Conservation (phyloP, 2,888 invertebrate genomes). For the Metacarcinus magister region DNA sequence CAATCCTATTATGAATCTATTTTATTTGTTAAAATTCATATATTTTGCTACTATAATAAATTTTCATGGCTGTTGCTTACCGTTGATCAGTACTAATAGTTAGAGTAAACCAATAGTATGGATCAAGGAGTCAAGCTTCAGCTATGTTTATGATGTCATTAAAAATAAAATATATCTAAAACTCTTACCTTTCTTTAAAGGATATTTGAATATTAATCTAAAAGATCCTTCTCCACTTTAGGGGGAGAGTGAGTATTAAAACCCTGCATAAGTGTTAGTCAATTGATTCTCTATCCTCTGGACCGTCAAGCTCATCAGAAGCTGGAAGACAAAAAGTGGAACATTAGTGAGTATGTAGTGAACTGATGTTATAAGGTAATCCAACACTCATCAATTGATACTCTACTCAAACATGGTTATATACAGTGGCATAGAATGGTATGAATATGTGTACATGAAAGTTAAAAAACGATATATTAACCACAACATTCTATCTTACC, state of each 20-base stretch:
- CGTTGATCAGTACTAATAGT: not conserved
- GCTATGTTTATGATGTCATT: not conserved
- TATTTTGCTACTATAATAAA: not conserved
- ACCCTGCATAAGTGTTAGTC: slow-evolving; percentile 41
- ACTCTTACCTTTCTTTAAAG: not conserved
- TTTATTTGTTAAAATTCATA: not conserved
- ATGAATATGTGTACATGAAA: not conserved
- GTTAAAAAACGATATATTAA: not conserved
- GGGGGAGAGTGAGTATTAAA: slow-evolving; percentile 8
- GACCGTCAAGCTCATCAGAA: slow-evolving; percentile 73
- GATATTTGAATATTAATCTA: not conserved
- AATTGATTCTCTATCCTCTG: slow-evolving; percentile 73
- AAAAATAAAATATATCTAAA: not conserved
- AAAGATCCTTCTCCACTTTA: not conserved
- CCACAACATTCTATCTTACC: slow-evolving; percentile 54
- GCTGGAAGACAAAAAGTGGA: slow-evolving; percentile 61
- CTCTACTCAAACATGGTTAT: not conserved
- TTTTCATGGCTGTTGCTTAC: not conserved
- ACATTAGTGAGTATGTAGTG: not conserved
- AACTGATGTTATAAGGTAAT: not conserved
- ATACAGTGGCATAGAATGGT: not conserved
- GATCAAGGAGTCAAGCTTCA: not conserved
- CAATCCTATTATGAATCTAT: not conserved
- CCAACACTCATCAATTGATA: not conserved
- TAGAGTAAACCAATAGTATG: not conserved